Evolutionary conservation across 2,888 invertebrate species (phyloP), one percentile per base, ranked within the genome.

Genomic region (Patella pellucida): DNA sequence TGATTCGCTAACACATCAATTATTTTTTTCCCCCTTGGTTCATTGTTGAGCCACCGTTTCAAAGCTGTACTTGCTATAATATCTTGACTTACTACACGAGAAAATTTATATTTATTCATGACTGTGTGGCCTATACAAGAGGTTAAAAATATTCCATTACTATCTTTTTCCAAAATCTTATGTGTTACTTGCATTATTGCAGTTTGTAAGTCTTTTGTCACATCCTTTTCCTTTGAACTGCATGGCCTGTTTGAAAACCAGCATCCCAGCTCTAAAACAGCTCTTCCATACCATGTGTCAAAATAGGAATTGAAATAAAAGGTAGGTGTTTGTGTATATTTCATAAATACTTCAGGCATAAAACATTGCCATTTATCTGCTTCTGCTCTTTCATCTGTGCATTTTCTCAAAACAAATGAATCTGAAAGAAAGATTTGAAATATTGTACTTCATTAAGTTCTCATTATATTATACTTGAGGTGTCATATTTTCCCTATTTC

Each of bases 241-340:
- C 85, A 85, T 3, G 52, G 52, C 4, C 31, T 52, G 14, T 76
- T 71, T 14, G 23, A 14, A 23, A 19, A 62, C 7, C 76, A 71
- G 54, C 85, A 85, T 12, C 76, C 52, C 19, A 84, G 75, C 12
- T 75, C 75, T 19, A 85, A 76, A 7, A 75, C 69, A 19, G 81
- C 41, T 4, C 69, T 69, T 5, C 79, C 74, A 72, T 78, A 82
- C 84, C 85, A 85, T 0, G 74, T 78, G 72, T 85, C 85, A 68
- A 83, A 81, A 19, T 82, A 75, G 14, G 84, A 84, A 71, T 81
- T 82, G 51, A 82, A 69, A 69, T 84, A 83, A 73, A 83, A 83
- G 12, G 76, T 74, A 9, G 84, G 84, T 2, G 83, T 81, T 62
- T 82, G 82, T 23, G 84, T 77, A 69, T 78, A 81, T 62, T 74